Base-by-base conservation (phyloP, 2,113 vertebrate species). In the Columba janthina region DNA sequence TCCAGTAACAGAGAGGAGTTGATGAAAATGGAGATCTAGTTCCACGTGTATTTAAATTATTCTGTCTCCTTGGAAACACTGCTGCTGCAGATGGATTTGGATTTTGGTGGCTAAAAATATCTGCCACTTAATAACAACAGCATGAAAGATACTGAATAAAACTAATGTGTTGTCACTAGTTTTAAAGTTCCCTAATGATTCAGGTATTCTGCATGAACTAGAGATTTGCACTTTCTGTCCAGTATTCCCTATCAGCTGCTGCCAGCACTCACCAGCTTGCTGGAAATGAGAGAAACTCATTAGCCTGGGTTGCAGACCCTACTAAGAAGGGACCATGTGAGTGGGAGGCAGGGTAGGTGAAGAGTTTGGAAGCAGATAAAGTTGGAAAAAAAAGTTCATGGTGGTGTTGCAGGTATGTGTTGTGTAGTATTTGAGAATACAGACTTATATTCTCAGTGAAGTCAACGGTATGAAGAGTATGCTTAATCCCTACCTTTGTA, bases 41-140 rank as follows among this genome's bases (percentile, higher is more conserved):
- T 97, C 96, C 97, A 98, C 97, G 97, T 98, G 97, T 97, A 96
- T 98, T 98, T 98, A 98, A 98, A 98, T 98, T 97, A 98, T 98
- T 98, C 98, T 69, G 97, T 98, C 97, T 98, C 98, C 98, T 97
- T 98, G 98, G 98, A 98, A 98, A 98, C 98, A 5, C 97, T 80
- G 76, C 97, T 97, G 93, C 97, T 97, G 97, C 97, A 96, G 97
- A 98, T 98, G 97, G 97, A 97, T 98, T 98, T 97, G 97, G 96
- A 96, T 97, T 98, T 97, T 95, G 94, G 94, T 96, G 90, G 95
- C 97, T 98, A 98, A 98, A 98, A 98, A 98, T 98, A 98, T 94
- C 98, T 85, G 61, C 93, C 0, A 32, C 95, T 97, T 98, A 97
- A 98, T 97, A 98, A 97, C 97, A 76, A 91, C 96, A 97, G 85